These are phyloP conservation scores for Lucinisca nassula DNA, from an alignment of 2,888 invertebrate genomes.

Conservation along the genomic window DNA sequence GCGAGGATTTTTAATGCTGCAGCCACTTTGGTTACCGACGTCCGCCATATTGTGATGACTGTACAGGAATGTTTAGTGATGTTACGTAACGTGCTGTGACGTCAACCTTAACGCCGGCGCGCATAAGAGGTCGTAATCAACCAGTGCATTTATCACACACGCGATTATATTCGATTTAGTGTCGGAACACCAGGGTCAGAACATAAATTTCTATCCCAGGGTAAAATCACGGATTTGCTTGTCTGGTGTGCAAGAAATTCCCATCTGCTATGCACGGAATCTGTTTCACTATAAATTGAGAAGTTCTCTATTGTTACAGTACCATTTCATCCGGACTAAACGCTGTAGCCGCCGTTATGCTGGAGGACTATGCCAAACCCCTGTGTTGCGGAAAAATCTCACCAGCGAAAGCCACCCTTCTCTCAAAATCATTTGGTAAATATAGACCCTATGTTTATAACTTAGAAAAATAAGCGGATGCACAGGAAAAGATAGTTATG, in stretches of 20 bases:
- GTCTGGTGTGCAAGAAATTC: too few relatives aligned
- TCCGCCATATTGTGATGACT: too few relatives aligned
- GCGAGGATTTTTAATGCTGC: too few relatives aligned
- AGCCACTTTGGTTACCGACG: too few relatives aligned
- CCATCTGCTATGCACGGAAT: not conserved
- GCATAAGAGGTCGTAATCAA: not conserved
- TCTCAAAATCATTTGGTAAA: slow-evolving; percentile 91
- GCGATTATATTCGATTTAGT: not conserved
- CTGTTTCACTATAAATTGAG: not conserved
- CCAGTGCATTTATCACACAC: not conserved
- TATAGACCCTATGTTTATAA: too few relatives aligned
- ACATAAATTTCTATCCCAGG: not conserved
- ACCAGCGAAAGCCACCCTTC: slow-evolving; percentile 91
- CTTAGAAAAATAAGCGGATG: too few relatives aligned
- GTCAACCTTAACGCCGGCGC: too few relatives aligned
- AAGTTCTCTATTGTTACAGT: slow-evolving; percentile 85
- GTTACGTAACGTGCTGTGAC: too few relatives aligned
- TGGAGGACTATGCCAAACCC: slow-evolving; percentile 94
- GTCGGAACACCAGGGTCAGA: not conserved
- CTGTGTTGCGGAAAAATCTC: slow-evolving; percentile 19
- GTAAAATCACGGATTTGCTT: too few relatives aligned
- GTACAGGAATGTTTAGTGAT: too few relatives aligned
- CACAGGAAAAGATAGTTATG: too few relatives aligned
- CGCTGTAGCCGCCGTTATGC: slow-evolving; percentile 95
- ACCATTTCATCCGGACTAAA: slow-evolving; percentile 97